phyloP scores from a whole-genome alignment of 2,888 invertebrate genomes.

The Diarsia mendica region DNA sequence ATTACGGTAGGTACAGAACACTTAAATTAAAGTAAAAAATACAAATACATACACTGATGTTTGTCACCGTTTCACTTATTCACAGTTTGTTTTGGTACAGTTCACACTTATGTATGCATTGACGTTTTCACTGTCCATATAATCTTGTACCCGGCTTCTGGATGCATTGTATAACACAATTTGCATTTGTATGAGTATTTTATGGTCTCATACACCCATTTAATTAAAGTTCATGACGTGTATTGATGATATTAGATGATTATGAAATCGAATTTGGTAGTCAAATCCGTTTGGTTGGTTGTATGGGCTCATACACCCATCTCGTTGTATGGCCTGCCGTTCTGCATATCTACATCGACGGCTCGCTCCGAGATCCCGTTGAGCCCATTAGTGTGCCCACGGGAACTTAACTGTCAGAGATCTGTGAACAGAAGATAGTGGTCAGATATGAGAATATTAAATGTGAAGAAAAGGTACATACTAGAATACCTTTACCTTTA shows the following conservation, averaged over 20 bases:
- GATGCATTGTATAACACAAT: conserved; percentile 7
- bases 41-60: conserved; percentile 52
- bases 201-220: conserved; percentile 32
- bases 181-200: conserved; percentile 33
- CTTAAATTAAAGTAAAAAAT: conserved; percentile 48
- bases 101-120: conserved; percentile 49
- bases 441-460: too few relatives aligned
- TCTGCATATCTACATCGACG: conserved; percentile 78
- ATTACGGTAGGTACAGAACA: conserved; percentile 38
- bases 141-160: conserved; percentile 2
- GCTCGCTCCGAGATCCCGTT: conserved; percentile 86
- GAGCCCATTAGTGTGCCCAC: conserved; percentile 85
- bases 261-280: conserved; percentile 14
- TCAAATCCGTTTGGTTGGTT: conserved; percentile 33
- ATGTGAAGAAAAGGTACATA: background rate
- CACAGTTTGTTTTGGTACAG: conserved; percentile 59
- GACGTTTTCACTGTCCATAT: conserved; percentile 12
- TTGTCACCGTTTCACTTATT: conserved; percentile 57
- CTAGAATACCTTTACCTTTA: too few relatives aligned
- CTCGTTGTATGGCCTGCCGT: conserved; percentile 83
- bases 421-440: conserved; percentile 72
- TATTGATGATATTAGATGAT: conserved; percentile 12
- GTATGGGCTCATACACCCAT: conserved; percentile 80
- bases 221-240: conserved; percentile 13
- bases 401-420: conserved; percentile 89